Conservation (phyloP, 2,888 invertebrate species). For the Parthenolecanium corni region DNA sequence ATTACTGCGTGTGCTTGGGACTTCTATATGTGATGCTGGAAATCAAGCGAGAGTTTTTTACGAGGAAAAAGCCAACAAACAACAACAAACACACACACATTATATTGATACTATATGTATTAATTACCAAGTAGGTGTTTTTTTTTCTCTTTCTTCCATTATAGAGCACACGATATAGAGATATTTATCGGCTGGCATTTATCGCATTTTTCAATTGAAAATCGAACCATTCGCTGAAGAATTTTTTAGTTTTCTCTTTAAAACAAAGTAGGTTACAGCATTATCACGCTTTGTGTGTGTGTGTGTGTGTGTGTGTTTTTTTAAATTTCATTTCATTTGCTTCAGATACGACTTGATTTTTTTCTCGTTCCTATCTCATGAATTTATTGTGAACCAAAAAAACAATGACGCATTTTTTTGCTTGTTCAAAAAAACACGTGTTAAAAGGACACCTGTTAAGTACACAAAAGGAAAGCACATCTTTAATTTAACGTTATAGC, state of each 20-base stretch:
- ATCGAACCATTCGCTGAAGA: not conserved
- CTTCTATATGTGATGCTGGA: not conserved
- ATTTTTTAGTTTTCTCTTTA: not conserved
- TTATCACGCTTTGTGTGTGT: no score
- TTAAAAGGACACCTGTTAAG: no score
- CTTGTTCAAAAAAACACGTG: no score
- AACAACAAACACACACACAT: not conserved
- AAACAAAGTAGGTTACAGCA: not conserved
- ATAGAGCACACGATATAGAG: not conserved
- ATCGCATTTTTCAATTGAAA: conserved; percentile 9
- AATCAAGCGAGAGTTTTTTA: no score
- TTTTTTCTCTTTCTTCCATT: not conserved
- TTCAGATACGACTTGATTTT: no score
- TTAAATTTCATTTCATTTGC: no score
- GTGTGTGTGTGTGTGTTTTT: no score
- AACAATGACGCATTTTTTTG: no score
- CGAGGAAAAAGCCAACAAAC: not conserved
- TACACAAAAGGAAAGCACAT: no score
- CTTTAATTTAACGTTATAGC: no score
- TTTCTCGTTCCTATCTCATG: no score
- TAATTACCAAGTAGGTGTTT: not conserved
- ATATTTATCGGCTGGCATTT: not conserved
- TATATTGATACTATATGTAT: not conserved
- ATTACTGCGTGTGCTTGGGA: not conserved
- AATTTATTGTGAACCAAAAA: no score